phyloP scores from a whole-genome alignment of 2,113 vertebrate species.

The Cyphomyrus discorhynchus region DNA sequence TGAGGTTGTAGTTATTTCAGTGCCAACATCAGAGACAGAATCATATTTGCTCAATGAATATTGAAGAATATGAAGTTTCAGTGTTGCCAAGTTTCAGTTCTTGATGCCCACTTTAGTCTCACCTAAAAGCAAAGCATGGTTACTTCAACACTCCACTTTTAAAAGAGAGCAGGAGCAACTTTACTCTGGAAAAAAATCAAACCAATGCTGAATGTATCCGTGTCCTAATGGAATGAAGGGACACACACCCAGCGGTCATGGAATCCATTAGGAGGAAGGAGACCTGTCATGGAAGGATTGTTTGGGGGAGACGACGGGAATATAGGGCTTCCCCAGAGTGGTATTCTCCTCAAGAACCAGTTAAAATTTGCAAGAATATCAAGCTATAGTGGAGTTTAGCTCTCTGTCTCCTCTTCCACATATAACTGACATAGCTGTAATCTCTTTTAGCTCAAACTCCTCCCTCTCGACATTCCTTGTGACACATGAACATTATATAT shows the following conservation, averaged over 20 bases:
- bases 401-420: neutral
- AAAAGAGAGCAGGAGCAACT: neutral
- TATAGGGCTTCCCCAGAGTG: neutral
- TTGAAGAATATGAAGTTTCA: neutral
- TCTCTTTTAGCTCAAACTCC: neutral
- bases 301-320: neutral
- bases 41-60: neutral
- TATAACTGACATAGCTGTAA: neutral
- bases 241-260: neutral
- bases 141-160: neutral
- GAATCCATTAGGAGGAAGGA: neutral
- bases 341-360: neutral
- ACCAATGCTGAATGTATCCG: neutral
- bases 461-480: neutral
- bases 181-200: neutral
- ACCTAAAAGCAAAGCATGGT: neutral
- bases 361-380: neutral
- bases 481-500: neutral
- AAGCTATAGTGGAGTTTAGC: neutral
- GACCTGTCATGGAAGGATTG: neutral
- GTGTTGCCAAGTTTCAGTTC: neutral
- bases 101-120: neutral
- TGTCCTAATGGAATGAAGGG: neutral
- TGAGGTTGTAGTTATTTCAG: neutral
- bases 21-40: neutral